phyloP scores from a whole-genome alignment of 2,113 vertebrate genomes.

The Paraplagusia blochii region DNA sequence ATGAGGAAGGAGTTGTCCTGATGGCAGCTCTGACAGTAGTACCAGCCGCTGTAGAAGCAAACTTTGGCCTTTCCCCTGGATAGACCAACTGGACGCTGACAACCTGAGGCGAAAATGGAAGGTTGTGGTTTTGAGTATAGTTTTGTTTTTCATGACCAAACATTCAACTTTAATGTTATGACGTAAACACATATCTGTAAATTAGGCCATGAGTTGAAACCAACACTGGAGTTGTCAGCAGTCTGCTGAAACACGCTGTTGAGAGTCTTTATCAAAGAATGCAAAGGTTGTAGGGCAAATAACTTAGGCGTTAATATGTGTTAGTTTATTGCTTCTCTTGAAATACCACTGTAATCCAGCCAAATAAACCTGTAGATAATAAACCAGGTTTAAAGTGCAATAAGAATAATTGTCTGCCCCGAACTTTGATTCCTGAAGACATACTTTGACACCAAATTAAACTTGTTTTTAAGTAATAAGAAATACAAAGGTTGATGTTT shows the following conservation, averaged over 20 bases:
- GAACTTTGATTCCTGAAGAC: too few species aligned
- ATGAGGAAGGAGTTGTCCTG: slow-evolving; percentile 94
- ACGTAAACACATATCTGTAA: neutral
- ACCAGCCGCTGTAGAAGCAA: slow-evolving; percentile 98
- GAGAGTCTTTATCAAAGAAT: neutral
- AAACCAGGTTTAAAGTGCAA: neutral
- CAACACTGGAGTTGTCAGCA: slow-evolving; percentile 8
- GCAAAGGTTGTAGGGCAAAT: slow-evolving; percentile 13
- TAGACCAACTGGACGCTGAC: slow-evolving; percentile 88
- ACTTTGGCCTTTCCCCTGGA: slow-evolving; percentile 93
- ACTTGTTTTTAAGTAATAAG: too few species aligned
- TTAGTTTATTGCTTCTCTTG: slow-evolving; percentile 52
- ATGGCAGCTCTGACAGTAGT: slow-evolving; percentile 93
- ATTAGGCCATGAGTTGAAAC: slow-evolving; percentile 20
- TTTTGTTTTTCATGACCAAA: neutral
- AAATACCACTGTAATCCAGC: slow-evolving; percentile 40
- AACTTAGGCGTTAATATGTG: slow-evolving; percentile 50
- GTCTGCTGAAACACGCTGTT: neutral
- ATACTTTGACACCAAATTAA: too few species aligned
- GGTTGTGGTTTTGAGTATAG: too few species aligned
- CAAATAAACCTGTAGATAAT: slow-evolving; percentile 25
- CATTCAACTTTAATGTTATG: neutral
- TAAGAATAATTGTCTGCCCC: too few species aligned
- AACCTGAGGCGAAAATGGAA: slow-evolving; percentile 75
- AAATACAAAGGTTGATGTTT: slow-evolving; percentile 8